Base-by-base conservation (phyloP, 2,113 vertebrate genomes). In the Alaudala cheleensis region DNA sequence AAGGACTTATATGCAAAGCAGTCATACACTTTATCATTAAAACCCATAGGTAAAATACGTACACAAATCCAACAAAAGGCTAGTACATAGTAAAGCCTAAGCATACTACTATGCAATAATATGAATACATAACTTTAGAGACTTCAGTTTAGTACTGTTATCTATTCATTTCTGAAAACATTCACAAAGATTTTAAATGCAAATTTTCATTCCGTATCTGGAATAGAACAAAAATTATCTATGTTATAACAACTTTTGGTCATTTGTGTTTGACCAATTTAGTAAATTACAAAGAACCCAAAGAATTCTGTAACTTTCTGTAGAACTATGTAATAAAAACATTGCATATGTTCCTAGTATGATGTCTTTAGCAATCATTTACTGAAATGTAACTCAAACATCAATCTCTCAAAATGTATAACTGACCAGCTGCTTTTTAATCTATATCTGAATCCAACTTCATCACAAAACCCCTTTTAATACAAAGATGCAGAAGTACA, bases 1-100 rank as follows among this genome's bases (percentile, higher is more conserved):
- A 97, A 98, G 98, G 98, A 98, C 98, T 98, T 97, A 98, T 97
- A 99, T 98, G 98, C 98, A 98, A 99, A 99, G 98, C 98, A 98
- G 98, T 99, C 98, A 98, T 99, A 99, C 99, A 99, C 99, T 98
- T 93, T 98, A 99, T 99, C 98, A 98, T 98, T 99, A 98, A 98
- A 99, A 99, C 97, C 98, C 98, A 98, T 98, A 98, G 98, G 98
- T 99, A 99, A 99, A 99, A 99, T 99, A 99, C 99, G 98, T 99
- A 99, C 99, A 99, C 98, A 98, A 98, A 98, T 98, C 98, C 98
- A 98, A 98, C 98, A 98, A 98, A 98, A 98, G 97, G 98, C 97
- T 98, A 98, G 98, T 98, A 98, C 98, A 98, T 98, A 98, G 98
- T 98, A 99, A 98, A 98, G 98, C 98, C 98, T 98, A 98, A 98